Evolutionary conservation across 2,888 invertebrate genomes (phyloP).

Genomic region (Heliconius ismenius): DNA sequence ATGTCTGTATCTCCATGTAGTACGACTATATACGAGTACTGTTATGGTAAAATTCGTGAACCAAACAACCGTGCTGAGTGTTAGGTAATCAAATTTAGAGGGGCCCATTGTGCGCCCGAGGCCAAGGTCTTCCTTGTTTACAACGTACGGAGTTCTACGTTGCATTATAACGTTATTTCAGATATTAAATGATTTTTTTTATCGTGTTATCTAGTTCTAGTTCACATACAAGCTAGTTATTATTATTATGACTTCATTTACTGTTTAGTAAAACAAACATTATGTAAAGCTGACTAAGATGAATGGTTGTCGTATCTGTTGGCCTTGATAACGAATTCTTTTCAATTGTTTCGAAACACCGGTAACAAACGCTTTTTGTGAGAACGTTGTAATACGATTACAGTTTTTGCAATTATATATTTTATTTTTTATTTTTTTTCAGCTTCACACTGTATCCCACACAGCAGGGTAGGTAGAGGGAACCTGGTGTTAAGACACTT

Average conservation of each 20-base stretch:
- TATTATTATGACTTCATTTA: constrained; percentile 2
- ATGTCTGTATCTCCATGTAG: background rate
- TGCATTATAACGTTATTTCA: constrained; percentile 36
- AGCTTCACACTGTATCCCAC: no score
- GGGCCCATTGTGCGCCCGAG: constrained; percentile 72
- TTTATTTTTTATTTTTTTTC: background rate
- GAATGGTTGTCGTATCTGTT: constrained; percentile 47
- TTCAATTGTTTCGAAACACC: constrained; percentile 60
- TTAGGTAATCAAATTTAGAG: constrained; percentile 77
- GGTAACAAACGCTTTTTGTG: constrained; percentile 16
- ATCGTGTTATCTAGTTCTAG: background rate
- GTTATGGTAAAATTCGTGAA: constrained; percentile 69
- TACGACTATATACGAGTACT: constrained; percentile 21
- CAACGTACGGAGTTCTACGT: constrained; percentile 55
- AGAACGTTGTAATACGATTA: constrained; percentile 50
- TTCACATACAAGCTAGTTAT: background rate
- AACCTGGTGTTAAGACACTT: no score
- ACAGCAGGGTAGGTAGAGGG: no score
- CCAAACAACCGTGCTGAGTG: constrained; percentile 62
- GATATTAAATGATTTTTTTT: background rate
- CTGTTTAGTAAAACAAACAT: constrained; percentile 38
- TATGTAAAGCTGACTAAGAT: constrained; percentile 48
- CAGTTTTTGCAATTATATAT: constrained; percentile 50
- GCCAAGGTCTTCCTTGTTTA: constrained; percentile 79
- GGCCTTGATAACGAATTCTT: constrained; percentile 54